A percentile compares a stretch with the other conserved stretches of the same genome.
These are phyloP conservation scores for Bujurquina vittata DNA, from an alignment of 2,113 vertebrate species.

Conservation along the genomic window DNA sequence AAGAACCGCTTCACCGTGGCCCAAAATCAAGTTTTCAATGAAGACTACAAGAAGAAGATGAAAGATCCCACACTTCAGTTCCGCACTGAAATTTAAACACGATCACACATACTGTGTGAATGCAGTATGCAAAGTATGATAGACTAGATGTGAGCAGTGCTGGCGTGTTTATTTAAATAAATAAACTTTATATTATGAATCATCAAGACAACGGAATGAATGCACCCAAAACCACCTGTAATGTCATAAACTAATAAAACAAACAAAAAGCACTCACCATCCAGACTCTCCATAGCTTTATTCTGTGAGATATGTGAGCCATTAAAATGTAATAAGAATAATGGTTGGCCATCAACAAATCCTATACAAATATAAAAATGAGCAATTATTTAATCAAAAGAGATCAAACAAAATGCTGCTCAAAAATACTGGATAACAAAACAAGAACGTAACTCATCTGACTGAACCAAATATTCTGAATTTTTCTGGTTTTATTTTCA, in stretches of 20 bases:
- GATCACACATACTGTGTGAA: neutral
- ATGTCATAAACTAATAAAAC: neutral
- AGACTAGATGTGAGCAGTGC: neutral
- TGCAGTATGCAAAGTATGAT: too few species aligned
- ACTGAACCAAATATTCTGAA: neutral
- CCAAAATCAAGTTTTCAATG: conserved; percentile 73
- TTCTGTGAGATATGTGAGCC: too few species aligned
- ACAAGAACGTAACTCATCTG: neutral
- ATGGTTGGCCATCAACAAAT: too few species aligned
- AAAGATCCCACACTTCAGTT: conserved; percentile 64
- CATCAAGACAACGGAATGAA: neutral
- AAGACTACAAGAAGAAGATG: conserved; percentile 75
- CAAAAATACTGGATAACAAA: neutral
- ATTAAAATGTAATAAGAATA: too few species aligned
- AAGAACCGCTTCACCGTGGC: conserved; percentile 74
- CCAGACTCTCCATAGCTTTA: too few species aligned
- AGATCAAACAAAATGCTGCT: neutral
- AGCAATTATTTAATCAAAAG: neutral
- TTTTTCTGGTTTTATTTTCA: neutral
- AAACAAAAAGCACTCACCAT: neutral
- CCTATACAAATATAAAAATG: too few species aligned
- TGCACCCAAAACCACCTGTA: neutral
- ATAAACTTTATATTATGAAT: neutral
- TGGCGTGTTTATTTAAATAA: neutral
- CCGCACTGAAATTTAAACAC: conserved; percentile 54